These are phyloP conservation scores for Macrosteles quadrilineatus DNA, from an alignment of 1,140 invertebrate species.

Conservation along the genomic window DNA sequence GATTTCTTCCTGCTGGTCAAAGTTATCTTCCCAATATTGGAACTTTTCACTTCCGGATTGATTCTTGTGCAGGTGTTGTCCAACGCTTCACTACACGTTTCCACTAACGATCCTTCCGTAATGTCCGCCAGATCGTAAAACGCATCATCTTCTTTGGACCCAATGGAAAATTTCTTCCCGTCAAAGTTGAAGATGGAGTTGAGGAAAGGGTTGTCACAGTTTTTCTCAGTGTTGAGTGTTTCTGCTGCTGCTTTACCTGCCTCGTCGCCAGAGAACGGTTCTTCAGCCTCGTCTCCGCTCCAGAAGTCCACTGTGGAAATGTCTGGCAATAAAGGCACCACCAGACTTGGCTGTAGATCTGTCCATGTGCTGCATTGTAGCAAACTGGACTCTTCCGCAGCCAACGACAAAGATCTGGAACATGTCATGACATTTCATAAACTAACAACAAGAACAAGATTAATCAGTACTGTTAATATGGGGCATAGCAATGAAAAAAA, in stretches of 20 bases:
- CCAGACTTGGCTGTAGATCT: constrained; percentile 29
- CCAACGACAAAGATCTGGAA: constrained; percentile 34
- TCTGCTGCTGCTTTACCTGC: constrained; percentile 2
- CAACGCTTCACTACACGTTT: constrained; percentile 14
- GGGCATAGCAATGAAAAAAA: too few relatives aligned
- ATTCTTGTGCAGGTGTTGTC: not conserved
- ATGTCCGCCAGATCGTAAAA: constrained; percentile 28
- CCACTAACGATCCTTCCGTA: constrained; percentile 31
- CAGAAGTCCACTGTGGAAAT: constrained; percentile 45
- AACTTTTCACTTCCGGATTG: constrained; percentile 18
- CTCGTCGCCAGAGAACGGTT: constrained; percentile 4
- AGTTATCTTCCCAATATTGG: constrained; percentile 29
- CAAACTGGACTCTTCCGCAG: constrained; percentile 29
- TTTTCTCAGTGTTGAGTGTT: constrained; percentile 9
- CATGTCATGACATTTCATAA: not conserved
- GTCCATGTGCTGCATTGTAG: constrained; percentile 15
- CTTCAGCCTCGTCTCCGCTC: constrained; percentile 34
- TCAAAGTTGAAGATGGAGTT: too few relatives aligned
- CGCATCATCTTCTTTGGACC: too few relatives aligned
- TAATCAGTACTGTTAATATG: too few relatives aligned
- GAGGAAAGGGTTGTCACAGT: not conserved
- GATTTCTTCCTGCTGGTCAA: constrained; percentile 24
- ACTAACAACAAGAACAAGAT: too few relatives aligned
- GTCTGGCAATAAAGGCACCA: constrained; percentile 42
- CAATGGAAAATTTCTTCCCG: too few relatives aligned